Conservation (phyloP, 2,797 vertebrate species). For the Typhlichthys eigenmanni region DNA sequence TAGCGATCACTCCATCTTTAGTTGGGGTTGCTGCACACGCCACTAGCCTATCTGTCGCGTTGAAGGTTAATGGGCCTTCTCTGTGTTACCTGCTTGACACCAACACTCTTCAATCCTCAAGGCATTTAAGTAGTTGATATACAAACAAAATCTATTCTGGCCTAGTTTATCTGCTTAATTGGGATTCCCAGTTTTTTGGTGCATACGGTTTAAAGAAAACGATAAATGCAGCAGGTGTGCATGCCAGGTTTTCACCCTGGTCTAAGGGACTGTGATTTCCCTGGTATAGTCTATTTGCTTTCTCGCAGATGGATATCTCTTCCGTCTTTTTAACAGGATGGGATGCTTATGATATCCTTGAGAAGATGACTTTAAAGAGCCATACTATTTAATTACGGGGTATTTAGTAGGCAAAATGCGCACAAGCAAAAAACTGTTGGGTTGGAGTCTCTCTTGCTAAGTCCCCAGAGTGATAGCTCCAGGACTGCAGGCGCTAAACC, state of each 20-base stretch:
- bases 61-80: slow-evolving; percentile 19
- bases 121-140: slow-evolving; percentile 18
- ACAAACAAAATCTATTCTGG: not conserved
- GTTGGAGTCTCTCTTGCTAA: slow-evolving; percentile 17
- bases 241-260: no score
- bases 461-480: slow-evolving; percentile 33
- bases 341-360: not conserved
- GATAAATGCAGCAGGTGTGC: no score
- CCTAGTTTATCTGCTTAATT: no score
- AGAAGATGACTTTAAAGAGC: not conserved
- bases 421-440: not conserved
- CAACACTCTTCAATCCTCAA: slow-evolving; percentile 24
- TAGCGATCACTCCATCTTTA: slow-evolving; percentile 50
- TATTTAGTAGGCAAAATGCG: no score
- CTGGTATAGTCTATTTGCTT: no score
- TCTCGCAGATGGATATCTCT: not conserved
- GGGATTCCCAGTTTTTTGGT: no score
- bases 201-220: no score
- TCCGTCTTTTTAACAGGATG: not conserved
- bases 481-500: slow-evolving; percentile 28
- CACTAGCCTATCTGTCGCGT: slow-evolving; percentile 16
- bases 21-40: slow-evolving; percentile 36
- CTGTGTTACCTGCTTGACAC: slow-evolving; percentile 23
- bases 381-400: no score
- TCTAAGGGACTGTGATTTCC: no score